Conservation (phyloP, 2,797 vertebrate genomes). For the Falco peregrinus region DNA sequence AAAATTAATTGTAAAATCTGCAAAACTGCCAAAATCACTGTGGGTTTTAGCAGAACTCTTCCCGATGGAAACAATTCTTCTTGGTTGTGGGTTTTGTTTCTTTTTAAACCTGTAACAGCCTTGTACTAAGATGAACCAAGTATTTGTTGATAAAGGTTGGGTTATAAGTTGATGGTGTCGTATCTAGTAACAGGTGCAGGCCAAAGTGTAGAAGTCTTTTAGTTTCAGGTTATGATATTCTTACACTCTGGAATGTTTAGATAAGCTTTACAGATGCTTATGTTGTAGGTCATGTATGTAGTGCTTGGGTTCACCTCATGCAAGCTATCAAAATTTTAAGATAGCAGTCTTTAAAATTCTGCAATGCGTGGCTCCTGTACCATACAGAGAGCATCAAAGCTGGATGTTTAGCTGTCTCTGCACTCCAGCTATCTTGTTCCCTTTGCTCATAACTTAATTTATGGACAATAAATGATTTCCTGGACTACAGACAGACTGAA, state of each 20-base stretch:
- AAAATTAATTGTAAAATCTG: not conserved
- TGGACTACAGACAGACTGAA: not conserved
- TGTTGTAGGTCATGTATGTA: not conserved
- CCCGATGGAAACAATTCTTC: not conserved
- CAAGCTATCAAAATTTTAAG: not conserved
- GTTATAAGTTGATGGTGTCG: not conserved
- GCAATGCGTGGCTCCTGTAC: not conserved
- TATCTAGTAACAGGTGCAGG: not conserved
- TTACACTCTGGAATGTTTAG: not conserved
- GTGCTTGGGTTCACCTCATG: not conserved
- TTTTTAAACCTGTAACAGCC: not conserved
- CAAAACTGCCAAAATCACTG: not conserved
- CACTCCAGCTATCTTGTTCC: not conserved
- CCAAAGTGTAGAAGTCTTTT: not conserved
- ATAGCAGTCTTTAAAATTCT: not conserved
- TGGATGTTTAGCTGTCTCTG: not conserved
- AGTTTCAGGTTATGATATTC: not conserved
- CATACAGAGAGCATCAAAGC: rapidly evolving
- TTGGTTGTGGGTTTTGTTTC: not conserved
- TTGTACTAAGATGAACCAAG: not conserved
- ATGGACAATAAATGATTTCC: not conserved
- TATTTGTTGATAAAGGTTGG: not conserved
- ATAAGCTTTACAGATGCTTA: not conserved
- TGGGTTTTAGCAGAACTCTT: not conserved
- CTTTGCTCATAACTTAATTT: not conserved